These are phyloP conservation scores for Drosophila neonasuta DNA, from an alignment of 2,888 invertebrate species.

Conservation along the genomic window DNA sequence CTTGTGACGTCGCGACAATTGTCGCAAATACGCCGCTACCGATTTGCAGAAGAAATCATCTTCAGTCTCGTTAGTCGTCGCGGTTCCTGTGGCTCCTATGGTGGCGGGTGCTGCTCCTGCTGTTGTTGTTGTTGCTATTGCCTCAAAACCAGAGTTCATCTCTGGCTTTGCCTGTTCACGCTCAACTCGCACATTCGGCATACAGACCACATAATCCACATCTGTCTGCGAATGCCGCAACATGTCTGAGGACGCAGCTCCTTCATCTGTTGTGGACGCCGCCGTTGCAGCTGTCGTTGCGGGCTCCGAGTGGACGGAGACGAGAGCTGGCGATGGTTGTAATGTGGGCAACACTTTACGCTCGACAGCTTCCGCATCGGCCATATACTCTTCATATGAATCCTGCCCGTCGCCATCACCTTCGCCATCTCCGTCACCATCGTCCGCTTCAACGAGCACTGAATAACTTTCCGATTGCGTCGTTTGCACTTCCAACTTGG, in stretches of 20 bases:
- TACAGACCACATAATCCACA: conserved; percentile 60
- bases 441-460: conserved; percentile 67
- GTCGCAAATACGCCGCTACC: conserved; percentile 77
- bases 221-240: conserved; percentile 41
- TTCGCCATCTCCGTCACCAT: conserved; percentile 27
- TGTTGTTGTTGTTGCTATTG: conserved; percentile 12
- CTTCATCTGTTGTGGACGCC: conserved; percentile 20
- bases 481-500: conserved; percentile 61
- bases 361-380: conserved; percentile 36
- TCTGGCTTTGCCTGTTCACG: conserved; percentile 38
- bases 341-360: conserved; percentile 47
- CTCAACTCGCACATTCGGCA: conserved; percentile 48
- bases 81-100: conserved; percentile 5
- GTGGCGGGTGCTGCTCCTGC: conserved; percentile 6
- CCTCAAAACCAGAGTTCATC: conserved; percentile 30
- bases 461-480: conserved; percentile 67
- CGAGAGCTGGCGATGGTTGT: conserved; percentile 38
- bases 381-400: conserved; percentile 54
- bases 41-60: conserved; percentile 81
- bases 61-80: conserved; percentile 65
- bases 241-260: conserved; percentile 26
- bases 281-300: conserved; percentile 21
- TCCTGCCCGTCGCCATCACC: conserved; percentile 35
- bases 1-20: conserved; percentile 79
- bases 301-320: conserved; percentile 43